Evolutionary conservation across 1,140 invertebrate species (phyloP).

Genomic region (Berghia stephanieae): DNA sequence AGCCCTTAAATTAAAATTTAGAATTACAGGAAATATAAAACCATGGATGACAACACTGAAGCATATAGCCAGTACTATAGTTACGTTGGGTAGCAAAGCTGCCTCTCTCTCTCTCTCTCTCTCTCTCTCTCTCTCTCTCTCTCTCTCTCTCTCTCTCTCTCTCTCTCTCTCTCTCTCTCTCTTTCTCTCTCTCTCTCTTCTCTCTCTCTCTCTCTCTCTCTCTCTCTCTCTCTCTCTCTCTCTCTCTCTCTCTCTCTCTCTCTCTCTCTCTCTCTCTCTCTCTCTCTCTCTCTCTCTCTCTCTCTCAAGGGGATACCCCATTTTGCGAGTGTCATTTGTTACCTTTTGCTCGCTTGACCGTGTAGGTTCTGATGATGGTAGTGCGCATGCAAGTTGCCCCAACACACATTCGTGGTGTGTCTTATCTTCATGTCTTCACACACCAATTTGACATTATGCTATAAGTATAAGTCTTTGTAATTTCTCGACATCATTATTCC

Average conservation of each 20-base stretch:
- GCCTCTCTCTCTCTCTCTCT: no score
- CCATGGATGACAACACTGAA: no score
- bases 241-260: not conserved
- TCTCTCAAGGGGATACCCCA: slow-evolving; percentile 11
- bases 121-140: no score
- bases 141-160: not conserved
- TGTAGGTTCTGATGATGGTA: not conserved
- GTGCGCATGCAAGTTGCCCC: no score
- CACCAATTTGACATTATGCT: not conserved
- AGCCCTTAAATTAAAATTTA: no score
- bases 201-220: not conserved
- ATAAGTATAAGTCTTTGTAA: not conserved
- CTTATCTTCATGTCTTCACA: no score
- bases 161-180: not conserved
- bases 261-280: not conserved
- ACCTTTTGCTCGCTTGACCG: not conserved
- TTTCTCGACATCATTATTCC: not conserved
- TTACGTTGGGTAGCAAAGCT: no score
- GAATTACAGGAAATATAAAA: no score
- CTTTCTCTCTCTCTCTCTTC: no score
- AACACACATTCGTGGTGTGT: not conserved
- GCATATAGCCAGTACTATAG: no score
- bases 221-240: slow-evolving; percentile 4
- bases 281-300: slow-evolving; percentile 21
- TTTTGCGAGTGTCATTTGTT: not conserved